phyloP scores from a whole-genome alignment of 53 echinoderm and acorn worm genomes.

The Echinometra lucunter region DNA sequence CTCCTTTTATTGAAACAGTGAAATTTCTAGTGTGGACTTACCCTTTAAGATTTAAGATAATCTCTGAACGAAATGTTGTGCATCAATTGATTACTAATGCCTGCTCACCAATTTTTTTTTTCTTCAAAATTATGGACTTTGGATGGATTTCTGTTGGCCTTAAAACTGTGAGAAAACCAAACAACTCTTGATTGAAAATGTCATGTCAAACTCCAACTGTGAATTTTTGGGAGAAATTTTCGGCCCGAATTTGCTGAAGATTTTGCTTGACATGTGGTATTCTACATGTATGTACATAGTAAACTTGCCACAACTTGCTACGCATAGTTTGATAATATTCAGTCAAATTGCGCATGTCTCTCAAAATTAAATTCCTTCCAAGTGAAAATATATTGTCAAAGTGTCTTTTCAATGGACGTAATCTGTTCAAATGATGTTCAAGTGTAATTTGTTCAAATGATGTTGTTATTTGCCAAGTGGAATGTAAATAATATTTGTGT shows the following conservation, averaged over 20 bases:
- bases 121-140: neutral
- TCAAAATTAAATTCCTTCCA: neutral
- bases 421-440: neutral
- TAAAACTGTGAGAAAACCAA: neutral
- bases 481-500: neutral
- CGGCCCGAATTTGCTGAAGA: neutral
- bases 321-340: neutral
- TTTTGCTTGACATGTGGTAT: neutral
- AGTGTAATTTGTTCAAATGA: neutral
- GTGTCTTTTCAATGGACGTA: neutral
- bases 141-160: neutral
- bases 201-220: neutral
- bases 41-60: no score
- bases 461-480: neutral
- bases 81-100: neutral
- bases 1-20: no score
- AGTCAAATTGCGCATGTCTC: neutral
- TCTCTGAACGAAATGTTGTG: neutral
- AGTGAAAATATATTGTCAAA: neutral
- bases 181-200: constrained; percentile 2
- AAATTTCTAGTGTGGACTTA: no score
- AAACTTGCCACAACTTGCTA: constrained; percentile 39
- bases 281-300: neutral
- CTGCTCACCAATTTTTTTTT: neutral
- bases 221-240: neutral